Conservation (phyloP, 2,113 vertebrate genomes). For the Butorides virescens region DNA sequence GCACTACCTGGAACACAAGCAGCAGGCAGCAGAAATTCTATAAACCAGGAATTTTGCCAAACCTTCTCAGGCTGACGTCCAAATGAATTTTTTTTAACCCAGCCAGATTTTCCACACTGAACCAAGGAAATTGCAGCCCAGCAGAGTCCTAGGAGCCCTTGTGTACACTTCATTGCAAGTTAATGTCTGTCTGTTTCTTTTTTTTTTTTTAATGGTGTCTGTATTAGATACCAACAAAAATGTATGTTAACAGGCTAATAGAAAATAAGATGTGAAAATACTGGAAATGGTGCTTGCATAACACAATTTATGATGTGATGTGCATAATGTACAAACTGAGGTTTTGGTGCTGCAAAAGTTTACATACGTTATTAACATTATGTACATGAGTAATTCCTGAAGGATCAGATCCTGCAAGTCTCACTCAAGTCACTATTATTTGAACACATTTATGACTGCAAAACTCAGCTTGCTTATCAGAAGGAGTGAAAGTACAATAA, state of each 20-base stretch:
- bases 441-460: not conserved
- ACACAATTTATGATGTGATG: constrained; percentile 21
- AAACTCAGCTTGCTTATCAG: not conserved
- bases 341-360: not conserved
- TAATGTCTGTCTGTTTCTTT: not conserved
- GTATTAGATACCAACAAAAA: not conserved
- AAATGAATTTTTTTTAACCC: not conserved
- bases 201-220: not conserved
- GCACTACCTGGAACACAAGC: constrained; percentile 11
- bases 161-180: not conserved
- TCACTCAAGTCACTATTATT: not conserved
- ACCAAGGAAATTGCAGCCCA: not conserved
- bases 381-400: not conserved
- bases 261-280: constrained; percentile 22
- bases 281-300: not conserved
- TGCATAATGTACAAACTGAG: not conserved
- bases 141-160: not conserved
- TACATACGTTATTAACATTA: constrained; percentile 20
- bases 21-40: constrained; percentile 32
- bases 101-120: constrained; percentile 25
- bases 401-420: not conserved
- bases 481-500: not conserved
- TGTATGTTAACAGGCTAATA: not conserved
- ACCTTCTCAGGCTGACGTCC: constrained; percentile 14
- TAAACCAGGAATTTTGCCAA: constrained; percentile 55